Evolutionary conservation across 2,888 invertebrate species (phyloP).

Genomic region (Bombylius discolor): DNA sequence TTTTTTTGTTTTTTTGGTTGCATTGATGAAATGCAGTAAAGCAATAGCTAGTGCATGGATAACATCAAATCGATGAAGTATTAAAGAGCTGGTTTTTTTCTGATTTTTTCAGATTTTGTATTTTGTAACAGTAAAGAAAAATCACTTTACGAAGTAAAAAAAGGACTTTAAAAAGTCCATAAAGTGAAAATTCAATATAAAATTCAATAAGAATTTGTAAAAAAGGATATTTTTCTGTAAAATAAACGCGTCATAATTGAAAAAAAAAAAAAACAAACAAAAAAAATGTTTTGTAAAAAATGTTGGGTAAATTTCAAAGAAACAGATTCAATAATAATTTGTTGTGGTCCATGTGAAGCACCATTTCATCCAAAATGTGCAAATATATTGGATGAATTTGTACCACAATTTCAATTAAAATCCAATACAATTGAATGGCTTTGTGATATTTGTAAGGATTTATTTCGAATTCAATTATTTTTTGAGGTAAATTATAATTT

Average conservation of each 20-base stretch:
- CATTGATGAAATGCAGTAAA: too few species aligned
- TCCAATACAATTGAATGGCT: conserved; percentile 28
- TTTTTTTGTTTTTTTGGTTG: too few species aligned
- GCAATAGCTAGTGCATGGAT: too few species aligned
- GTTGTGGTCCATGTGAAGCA: conserved; percentile 29
- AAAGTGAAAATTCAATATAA: too few species aligned
- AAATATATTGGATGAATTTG: conserved; percentile 15
- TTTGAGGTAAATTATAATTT: conserved; percentile 26
- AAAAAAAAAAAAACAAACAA: neutral
- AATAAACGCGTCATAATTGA: neutral
- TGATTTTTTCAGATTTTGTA: too few species aligned
- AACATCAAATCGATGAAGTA: too few species aligned
- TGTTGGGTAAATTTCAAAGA: conserved; percentile 33
- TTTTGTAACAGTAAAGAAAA: too few species aligned
- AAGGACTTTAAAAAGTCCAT: too few species aligned
- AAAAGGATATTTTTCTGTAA: too few species aligned
- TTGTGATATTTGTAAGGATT: conserved; percentile 28
- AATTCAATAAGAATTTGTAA: too few species aligned
- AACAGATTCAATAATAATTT: conserved; percentile 22
- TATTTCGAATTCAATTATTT: conserved; percentile 32
- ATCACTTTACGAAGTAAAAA: too few species aligned
- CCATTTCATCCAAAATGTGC: conserved; percentile 29
- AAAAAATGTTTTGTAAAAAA: conserved; percentile 23
- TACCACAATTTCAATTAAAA: conserved; percentile 18
- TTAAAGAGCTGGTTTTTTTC: too few species aligned